Evolutionary conservation across 1,140 invertebrate genomes (phyloP), one percentile per base, ranked within the genome.

Genomic region (Uloborus diversus): DNA sequence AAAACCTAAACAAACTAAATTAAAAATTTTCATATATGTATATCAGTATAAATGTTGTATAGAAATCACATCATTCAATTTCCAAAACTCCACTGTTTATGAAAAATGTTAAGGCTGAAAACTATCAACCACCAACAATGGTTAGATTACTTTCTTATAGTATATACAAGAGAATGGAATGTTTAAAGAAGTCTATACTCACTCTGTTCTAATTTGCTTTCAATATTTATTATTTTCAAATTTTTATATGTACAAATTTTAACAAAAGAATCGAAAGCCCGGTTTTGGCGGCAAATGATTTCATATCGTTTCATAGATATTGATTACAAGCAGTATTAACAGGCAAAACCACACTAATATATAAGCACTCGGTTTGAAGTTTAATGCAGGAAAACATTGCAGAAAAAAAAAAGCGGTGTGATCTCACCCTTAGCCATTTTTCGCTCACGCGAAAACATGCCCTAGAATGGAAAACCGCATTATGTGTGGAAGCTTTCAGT

Each of bases 231-330:
- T 42, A 42, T 42, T 42, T 42, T 13, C 17, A 2, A 9, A 42
- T 17, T 42, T 42, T n/a, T n/a, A n/a, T n/a, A 71, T 71, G 13
- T 71, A 71, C 69, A 71, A 11, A 68, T 23, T 57, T 28, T 59
- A 59, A 57, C 53, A 71, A 71, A 57, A 23, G 53, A 68, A 71
- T 71, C 53, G 35, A 71, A 71, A 59, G 69, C 69, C 69, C 59
- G 53, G 30, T 28, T 9, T 27, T 53, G 47, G 11, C 30, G 69
- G 69, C 68, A 70, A 42, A 56, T 42, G 56, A 71, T 53, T n/a
- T n/a, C n/a, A n/a, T n/a, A n/a, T n/a, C n/a, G n/a, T n/a, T n/a
- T n/a, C n/a, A n/a, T n/a, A n/a, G n/a, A n/a, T n/a, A n/a, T n/a
- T n/a, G n/a, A n/a, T n/a, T n/a, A n/a, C n/a, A n/a, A n/a, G n/a